Base-by-base conservation (phyloP, 1,140 invertebrate species). In the Drosophila pandora region DNA sequence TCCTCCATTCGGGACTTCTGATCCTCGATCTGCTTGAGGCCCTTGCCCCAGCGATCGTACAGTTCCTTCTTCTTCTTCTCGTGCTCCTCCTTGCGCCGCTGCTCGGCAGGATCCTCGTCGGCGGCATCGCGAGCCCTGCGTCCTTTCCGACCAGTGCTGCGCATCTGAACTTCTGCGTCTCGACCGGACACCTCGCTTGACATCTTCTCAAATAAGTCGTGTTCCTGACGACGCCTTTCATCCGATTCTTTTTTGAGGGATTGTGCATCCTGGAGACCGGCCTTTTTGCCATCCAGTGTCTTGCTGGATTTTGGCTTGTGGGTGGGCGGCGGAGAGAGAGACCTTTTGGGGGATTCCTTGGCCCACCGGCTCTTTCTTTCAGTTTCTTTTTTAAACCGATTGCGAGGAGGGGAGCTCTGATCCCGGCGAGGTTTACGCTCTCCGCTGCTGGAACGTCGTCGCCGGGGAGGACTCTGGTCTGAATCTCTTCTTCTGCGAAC, bases 21-120 rank as follows among this genome's bases (percentile, higher is more conserved):
- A 54, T 96, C 95, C 85, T 96, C 94, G 2, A 95, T 92, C 93
- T 99, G 98, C 90, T 96, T 96, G 13, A 96, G 77, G 1, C 97
- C 97, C 94, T 94, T 97, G 32, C 96, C 96, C 97, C 97, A 98
- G 91, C 95, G 94, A 3, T 94, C 93, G 91, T 98, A 98, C 91
- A 97, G 96, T 67, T 95, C 94, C 79, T 97, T 94, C 0, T 95
- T 92, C 76, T 95, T 94, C 39, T 94, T 93, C 69, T 96, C 94
- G 56, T 94, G 94, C 53, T 94, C 94, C 54, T 95, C 94, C 82
- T 96, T 95, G 59, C 96, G 94, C 37, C 85, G 91, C 28, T 93
- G 92, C 58, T 94, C 92, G 54, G 94, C 92, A 65, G 93, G 92
- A 77, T 94, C 93, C 93, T 95, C 94, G 47, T 92, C 93, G n/a